phyloP scores from a whole-genome alignment of 2,888 invertebrate species.

The Cantharis rufa region DNA sequence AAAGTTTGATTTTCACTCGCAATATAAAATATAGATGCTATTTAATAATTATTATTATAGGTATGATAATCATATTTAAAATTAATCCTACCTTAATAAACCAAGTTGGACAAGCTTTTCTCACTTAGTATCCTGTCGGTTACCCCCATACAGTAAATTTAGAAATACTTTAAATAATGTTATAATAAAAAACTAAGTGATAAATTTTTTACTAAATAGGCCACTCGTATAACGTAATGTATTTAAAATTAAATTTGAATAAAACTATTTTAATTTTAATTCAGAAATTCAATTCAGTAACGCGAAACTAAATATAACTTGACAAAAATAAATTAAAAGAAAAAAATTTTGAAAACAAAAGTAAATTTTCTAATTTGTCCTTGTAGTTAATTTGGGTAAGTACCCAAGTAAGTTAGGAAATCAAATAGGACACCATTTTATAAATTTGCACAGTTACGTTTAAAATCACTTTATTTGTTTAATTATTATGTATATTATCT shows the following conservation, averaged over 20 bases:
- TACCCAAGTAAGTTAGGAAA: not conserved
- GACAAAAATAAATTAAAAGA: not conserved
- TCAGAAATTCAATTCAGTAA: not conserved
- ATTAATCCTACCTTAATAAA: too few relatives aligned
- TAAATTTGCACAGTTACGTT: not conserved
- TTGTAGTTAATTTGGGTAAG: not conserved
- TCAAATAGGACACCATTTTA: not conserved
- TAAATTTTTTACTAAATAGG: too few relatives aligned
- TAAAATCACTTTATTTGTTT: not conserved
- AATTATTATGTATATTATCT: not conserved
- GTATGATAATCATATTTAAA: too few relatives aligned
- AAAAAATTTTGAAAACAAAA: not conserved
- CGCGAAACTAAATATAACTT: not conserved
- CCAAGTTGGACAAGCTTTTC: too few relatives aligned
- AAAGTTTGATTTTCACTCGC: too few relatives aligned
- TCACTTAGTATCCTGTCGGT: too few relatives aligned
- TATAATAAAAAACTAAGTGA: too few relatives aligned
- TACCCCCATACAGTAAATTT: too few relatives aligned
- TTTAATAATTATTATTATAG: too few relatives aligned
- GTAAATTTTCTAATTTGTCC: not conserved
- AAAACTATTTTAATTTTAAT: not conserved
- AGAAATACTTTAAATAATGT: too few relatives aligned
- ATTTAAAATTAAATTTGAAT: not conserved
- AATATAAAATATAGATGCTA: too few relatives aligned
- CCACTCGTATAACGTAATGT: too few relatives aligned